A percentile compares a stretch with the other conserved stretches of the same genome.
These are phyloP conservation scores for Chrysomallon squamiferum DNA, from an alignment of 1,140 invertebrate genomes.

Conservation along the genomic window DNA sequence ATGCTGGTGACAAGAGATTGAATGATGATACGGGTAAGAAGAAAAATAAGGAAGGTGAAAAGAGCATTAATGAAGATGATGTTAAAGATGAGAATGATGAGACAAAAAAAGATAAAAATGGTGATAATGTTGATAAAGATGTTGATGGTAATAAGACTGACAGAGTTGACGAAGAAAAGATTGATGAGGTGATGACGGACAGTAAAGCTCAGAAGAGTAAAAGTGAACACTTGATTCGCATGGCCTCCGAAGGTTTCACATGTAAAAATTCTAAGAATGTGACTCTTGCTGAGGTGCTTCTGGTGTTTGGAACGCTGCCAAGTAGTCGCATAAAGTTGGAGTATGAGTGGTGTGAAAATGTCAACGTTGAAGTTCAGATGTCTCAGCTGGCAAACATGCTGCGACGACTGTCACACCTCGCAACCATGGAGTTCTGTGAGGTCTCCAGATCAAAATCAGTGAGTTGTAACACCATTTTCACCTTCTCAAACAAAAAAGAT, in stretches of 20 bases:
- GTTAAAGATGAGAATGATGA: no score
- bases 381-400: constrained; percentile 44
- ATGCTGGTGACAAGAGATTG: no score
- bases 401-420: constrained; percentile 48
- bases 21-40: no score
- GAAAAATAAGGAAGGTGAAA: no score
- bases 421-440: constrained; percentile 50
- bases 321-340: constrained; percentile 74
- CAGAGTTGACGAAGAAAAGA: neutral
- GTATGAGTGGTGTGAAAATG: constrained; percentile 76
- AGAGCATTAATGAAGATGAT: no score
- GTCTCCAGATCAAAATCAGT: constrained; percentile 11
- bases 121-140: no score
- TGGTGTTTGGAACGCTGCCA: constrained; percentile 84
- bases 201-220: constrained; percentile 18
- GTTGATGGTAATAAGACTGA: neutral
- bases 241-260: constrained; percentile 79
- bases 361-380: neutral
- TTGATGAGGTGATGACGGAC: neutral
- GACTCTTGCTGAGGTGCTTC: constrained; percentile 87
- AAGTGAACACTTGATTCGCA: constrained; percentile 8
- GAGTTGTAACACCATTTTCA: no score
- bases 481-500: no score
- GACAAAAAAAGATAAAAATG: no score
- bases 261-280: constrained; percentile 75